Evolutionary conservation across 2,113 vertebrate species (phyloP).

Genomic region (Oryzias woworae): DNA sequence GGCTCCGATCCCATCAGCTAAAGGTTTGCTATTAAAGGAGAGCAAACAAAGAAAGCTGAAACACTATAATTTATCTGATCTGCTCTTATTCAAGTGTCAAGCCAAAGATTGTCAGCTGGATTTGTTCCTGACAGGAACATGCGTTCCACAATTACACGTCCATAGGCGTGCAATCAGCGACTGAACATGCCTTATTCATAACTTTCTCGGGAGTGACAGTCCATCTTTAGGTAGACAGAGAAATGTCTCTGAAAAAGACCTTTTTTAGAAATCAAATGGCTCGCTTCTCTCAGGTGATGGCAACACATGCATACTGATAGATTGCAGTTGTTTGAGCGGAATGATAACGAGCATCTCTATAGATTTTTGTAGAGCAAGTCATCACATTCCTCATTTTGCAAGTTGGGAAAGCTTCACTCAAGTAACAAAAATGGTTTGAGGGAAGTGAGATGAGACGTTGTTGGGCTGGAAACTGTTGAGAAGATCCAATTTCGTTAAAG

Average conservation of each 20-base stretch:
- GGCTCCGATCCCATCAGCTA: constrained; percentile 21
- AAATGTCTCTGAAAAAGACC: constrained; percentile 21
- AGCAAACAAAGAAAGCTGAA: constrained; percentile 44
- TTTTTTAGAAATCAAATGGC: constrained; percentile 7
- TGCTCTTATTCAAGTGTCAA: constrained; percentile 35
- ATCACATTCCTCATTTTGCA: constrained; percentile 1
- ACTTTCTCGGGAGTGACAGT: constrained; percentile 38
- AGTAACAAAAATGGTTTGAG: constrained; percentile 6
- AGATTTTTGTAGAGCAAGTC: constrained; percentile 1
- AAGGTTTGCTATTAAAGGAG: constrained; percentile 32
- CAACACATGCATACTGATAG: constrained; percentile 13
- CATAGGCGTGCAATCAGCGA: constrained; percentile 1
- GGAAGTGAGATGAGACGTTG: neutral
- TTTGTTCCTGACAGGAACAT: constrained; percentile 39
- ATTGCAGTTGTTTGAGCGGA: constrained; percentile 26
- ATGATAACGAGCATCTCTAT: constrained; percentile 12
- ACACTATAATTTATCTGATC: constrained; percentile 52
- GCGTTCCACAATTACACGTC: neutral
- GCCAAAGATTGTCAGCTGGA: constrained; percentile 46
- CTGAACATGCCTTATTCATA: constrained; percentile 30
- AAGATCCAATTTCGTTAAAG: constrained; percentile 4
- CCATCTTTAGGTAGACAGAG: constrained; percentile 11
- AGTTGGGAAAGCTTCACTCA: neutral
- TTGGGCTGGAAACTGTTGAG: constrained; percentile 5
- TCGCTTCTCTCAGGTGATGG: constrained; percentile 17